Percentiles rank a stretch among this genome's conserved stretches.
Evolutionary conservation across 2,888 invertebrate genomes (phyloP).

Genomic region (Agrenia bidenticulata): DNA sequence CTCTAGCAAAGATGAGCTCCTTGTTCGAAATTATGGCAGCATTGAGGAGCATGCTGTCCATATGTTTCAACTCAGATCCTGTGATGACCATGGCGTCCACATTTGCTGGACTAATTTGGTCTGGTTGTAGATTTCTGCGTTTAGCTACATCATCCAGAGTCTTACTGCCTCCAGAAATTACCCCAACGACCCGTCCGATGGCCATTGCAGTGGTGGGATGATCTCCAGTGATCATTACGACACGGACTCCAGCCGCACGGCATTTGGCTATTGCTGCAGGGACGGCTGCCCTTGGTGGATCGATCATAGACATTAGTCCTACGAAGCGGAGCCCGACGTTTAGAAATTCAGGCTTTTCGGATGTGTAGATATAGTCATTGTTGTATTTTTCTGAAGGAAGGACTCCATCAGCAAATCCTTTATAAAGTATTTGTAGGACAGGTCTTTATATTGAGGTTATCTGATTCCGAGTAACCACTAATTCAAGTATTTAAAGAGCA

Average conservation of each 20-base stretch:
- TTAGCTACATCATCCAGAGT: slow-evolving; percentile 57
- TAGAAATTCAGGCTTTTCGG: slow-evolving; percentile 37
- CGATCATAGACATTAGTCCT: slow-evolving; percentile 40
- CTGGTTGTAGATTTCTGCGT: slow-evolving; percentile 53
- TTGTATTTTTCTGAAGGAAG: slow-evolving; percentile 33
- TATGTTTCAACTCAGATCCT: slow-evolving; percentile 47
- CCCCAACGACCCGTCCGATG: slow-evolving; percentile 32
- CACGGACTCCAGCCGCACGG: slow-evolving; percentile 25
- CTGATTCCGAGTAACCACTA: no score
- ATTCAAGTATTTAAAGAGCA: no score
- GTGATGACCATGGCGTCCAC: slow-evolving; percentile 45
- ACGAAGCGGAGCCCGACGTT: slow-evolving; percentile 30
- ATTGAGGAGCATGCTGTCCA: slow-evolving; percentile 60
- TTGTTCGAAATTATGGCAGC: slow-evolving; percentile 63
- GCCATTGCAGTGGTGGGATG: slow-evolving; percentile 38
- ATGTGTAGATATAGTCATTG: slow-evolving; percentile 24
- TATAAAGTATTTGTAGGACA: neutral
- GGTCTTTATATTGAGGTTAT: no score
- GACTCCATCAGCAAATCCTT: slow-evolving; percentile 39
- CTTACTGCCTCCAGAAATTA: slow-evolving; percentile 21
- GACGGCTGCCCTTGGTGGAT: slow-evolving; percentile 13
- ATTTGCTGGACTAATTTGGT: slow-evolving; percentile 41
- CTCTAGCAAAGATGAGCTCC: slow-evolving; percentile 74
- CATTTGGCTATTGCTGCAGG: slow-evolving; percentile 32
- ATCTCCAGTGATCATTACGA: slow-evolving; percentile 35